These are phyloP conservation scores for Bucco capensis DNA, from an alignment of 2,113 vertebrate species.

Conservation along the genomic window DNA sequence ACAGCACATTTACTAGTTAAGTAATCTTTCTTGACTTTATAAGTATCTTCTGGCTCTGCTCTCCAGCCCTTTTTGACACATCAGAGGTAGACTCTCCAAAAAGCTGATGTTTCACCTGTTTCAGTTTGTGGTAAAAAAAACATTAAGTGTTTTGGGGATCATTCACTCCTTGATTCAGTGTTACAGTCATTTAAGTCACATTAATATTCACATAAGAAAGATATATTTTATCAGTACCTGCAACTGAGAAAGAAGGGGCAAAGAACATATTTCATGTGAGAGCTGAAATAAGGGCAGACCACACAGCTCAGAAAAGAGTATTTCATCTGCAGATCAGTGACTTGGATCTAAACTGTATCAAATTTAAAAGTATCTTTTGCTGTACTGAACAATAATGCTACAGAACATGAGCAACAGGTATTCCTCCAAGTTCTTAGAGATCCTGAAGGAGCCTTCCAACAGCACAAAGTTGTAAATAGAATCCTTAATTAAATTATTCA, in stretches of 20 bases:
- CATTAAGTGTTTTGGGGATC: not conserved
- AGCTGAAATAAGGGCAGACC: not conserved
- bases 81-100: not conserved
- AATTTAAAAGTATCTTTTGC: not conserved
- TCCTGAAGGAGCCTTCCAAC: not conserved
- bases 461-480: not conserved
- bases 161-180: not conserved
- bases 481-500: not conserved
- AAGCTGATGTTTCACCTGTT: not conserved
- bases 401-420: not conserved
- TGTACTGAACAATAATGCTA: not conserved
- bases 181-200: not conserved
- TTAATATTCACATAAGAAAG: not conserved
- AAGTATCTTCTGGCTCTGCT: not conserved
- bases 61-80: not conserved
- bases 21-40: not conserved
- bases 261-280: not conserved
- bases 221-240: not conserved
- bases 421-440: not conserved
- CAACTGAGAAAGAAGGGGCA: not conserved
- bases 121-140: not conserved
- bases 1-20: not conserved
- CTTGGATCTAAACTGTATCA: not conserved
- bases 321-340: not conserved
- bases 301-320: not conserved